Percentiles rank a stretch among this genome's conserved stretches.
These are phyloP conservation scores for Perca flavescens DNA, from an alignment of 2,113 vertebrate genomes.

Conservation along the genomic window DNA sequence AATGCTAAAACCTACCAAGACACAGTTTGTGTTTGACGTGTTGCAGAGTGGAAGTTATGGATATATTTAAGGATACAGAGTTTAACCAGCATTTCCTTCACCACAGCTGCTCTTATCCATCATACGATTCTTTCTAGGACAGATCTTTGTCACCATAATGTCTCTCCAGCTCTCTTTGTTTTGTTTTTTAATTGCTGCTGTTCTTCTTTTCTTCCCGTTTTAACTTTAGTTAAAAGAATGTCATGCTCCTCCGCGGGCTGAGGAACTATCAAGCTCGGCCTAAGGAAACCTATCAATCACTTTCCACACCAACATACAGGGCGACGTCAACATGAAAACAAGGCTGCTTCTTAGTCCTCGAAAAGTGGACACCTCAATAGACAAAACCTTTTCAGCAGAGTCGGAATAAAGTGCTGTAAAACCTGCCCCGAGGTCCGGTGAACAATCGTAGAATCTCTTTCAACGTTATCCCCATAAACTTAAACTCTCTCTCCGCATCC, in stretches of 20 bases:
- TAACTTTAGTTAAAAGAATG: constrained; percentile 11
- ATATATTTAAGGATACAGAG: background rate
- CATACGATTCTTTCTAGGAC: constrained; percentile 20
- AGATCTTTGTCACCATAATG: constrained; percentile 9
- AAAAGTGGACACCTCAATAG: background rate
- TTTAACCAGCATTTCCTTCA: background rate
- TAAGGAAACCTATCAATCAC: constrained; percentile 32
- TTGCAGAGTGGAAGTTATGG: background rate
- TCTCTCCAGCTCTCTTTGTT: background rate
- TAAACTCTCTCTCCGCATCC: constrained; percentile 8
- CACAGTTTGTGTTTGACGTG: background rate
- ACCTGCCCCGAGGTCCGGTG: background rate
- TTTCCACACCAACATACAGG: constrained; percentile 1
- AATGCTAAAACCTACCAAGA: background rate
- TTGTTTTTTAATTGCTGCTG: background rate
- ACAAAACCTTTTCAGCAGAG: constrained; percentile 11
- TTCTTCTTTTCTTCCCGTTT: background rate
- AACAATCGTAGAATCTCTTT: constrained; percentile 14
- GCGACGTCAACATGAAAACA: constrained; percentile 25
- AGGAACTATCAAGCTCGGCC: constrained; percentile 29
- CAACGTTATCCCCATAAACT: constrained; percentile 3
- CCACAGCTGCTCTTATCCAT: background rate
- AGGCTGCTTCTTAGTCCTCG: background rate
- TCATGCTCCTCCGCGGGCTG: constrained; percentile 19
- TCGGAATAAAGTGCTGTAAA: background rate